These are phyloP conservation scores for Cetonia aurata DNA, from an alignment of 2,888 invertebrate genomes.

Conservation along the genomic window DNA sequence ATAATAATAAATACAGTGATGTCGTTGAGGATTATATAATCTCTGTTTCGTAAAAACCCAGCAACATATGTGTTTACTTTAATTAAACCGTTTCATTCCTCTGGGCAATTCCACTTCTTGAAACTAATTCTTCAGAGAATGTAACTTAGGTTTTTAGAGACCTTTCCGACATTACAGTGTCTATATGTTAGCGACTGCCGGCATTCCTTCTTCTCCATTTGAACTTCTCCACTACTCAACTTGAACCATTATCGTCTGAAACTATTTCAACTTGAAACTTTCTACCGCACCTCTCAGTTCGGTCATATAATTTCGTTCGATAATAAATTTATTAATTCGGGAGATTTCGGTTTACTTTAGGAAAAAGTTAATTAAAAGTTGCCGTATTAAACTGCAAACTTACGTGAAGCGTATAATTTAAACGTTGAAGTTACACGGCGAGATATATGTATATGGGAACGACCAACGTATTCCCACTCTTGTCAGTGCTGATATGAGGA, in stretches of 20 bases:
- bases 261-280: conserved; percentile 30
- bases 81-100: background rate
- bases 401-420: conserved; percentile 22
- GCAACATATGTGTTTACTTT: background rate
- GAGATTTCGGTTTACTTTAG: conserved; percentile 18
- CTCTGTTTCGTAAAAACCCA: no score
- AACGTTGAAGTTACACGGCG: background rate
- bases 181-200: conserved; percentile 10
- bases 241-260: conserved; percentile 15
- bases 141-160: background rate
- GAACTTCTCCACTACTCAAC: conserved; percentile 9
- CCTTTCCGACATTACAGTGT: conserved; percentile 9
- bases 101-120: background rate
- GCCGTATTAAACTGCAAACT: conserved; percentile 22
- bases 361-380: conserved; percentile 36
- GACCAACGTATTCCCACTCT: background rate
- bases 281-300: conserved; percentile 3
- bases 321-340: conserved; percentile 33
- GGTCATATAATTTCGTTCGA: conserved; percentile 24
- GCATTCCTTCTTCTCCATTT: conserved; percentile 16
- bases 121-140: conserved; percentile 5
- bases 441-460: background rate
- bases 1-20: no score
- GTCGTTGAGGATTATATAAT: no score
- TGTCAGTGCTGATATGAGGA: conserved; percentile 7